Base-by-base conservation (phyloP, 2,888 invertebrate genomes). In the Tupiocoris notatus region DNA sequence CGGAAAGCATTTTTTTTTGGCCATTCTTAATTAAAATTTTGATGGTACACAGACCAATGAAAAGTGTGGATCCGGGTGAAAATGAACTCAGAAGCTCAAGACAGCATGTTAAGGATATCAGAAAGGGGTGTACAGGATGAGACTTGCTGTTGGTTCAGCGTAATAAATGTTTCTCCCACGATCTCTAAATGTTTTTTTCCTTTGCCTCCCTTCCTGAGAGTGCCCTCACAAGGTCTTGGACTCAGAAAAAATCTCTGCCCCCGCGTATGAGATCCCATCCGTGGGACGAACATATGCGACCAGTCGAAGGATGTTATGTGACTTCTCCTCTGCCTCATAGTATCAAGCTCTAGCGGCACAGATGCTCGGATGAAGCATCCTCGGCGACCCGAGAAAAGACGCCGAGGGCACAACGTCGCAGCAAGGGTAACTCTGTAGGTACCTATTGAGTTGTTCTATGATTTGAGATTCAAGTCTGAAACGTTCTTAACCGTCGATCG, bases 151-250 rank as follows among this genome's bases (percentile, higher is more conserved):
- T 3, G 39, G 39, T 70, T 70, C 70, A 70, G 57, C 70, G 58
- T 70, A 70, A 70, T 70, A 70, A 70, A 70, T 59, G 70, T 57
- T 70, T 70, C 70, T 70, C 70, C 70, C 70, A 70, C 70, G 70
- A 70, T 70, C 70, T 54, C 59, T 25, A 70, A 70, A 57, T 70
- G 57, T 58, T 58, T 70, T 70, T 59, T 59, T 23, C 67, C 22
- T 67, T 57, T 24, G 18, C 58, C 58, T 9, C 17, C 23, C 58
- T 70, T 59, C 39, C 39, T 1, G 23, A 25, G 65, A 39, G 39
- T 39, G 39, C 39, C 39, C 39, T 12, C 39, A 39, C 39, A 39
- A 3, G 39, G 39, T 39, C 39, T 39, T 39, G 39, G 39, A 39
- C 39, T 39, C 39, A 39, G 39, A 39, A 39, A 39, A 39, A 39